Evolutionary conservation across 2,888 invertebrate genomes (phyloP).

Genomic region (Mimumesa dahlbomi): DNA sequence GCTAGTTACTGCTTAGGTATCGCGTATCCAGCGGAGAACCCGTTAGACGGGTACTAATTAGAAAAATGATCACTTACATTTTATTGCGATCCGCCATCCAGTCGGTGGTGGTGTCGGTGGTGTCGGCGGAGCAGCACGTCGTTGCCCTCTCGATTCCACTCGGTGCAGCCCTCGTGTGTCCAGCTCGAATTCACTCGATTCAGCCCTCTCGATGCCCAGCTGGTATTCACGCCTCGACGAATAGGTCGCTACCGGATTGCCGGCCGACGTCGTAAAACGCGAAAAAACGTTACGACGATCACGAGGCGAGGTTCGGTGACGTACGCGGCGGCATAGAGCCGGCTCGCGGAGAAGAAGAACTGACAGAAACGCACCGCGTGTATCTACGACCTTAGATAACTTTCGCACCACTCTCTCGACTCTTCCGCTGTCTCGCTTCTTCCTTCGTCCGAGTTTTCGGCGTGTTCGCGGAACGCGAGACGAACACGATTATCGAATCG

Average conservation of each 20-base stretch:
- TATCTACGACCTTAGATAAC: conserved; percentile 18
- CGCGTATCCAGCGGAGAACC: no score
- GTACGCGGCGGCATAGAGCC: conserved; percentile 38
- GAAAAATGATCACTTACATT: conserved; percentile 67
- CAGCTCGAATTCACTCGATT: conserved; percentile 17
- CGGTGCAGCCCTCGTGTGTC: conserved; percentile 31
- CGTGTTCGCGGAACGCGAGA: conserved; percentile 15
- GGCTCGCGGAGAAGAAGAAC: conserved; percentile 20
- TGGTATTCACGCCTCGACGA: no score
- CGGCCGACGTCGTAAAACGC: conserved; percentile 13
- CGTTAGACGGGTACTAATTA: no score
- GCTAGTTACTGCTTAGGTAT: no score
- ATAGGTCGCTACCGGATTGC: conserved; percentile 13
- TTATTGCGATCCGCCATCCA: conserved; percentile 71
- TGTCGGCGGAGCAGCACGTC: conserved; percentile 40
- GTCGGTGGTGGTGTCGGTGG: no score
- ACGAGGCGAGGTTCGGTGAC: conserved; percentile 26
- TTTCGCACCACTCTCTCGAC: conserved; percentile 26
- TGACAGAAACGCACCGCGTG: conserved; percentile 53
- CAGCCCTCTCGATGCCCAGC: conserved; percentile 16
- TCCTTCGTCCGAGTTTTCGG: conserved; percentile 2
- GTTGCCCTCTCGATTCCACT: conserved; percentile 42
- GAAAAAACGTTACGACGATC: conserved; percentile 48
- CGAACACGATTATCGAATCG: conserved; percentile 27
- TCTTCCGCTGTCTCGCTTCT: conserved; percentile 27